A percentile compares a stretch with the other conserved stretches of the same genome.
Evolutionary conservation across 2,113 vertebrate genomes (phyloP).

Genomic region (Hyla sarda): DNA sequence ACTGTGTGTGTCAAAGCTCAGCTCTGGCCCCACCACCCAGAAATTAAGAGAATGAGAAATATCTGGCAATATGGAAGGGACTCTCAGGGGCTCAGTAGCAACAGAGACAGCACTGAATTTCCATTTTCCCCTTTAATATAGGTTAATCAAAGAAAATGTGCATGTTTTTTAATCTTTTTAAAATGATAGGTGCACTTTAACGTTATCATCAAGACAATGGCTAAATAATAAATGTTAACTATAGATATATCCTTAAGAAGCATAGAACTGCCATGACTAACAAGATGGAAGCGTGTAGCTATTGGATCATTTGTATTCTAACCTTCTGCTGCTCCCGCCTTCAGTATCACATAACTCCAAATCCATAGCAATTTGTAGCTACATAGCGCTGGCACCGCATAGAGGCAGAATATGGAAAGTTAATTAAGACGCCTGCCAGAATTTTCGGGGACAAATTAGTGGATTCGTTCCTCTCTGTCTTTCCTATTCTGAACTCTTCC

Average conservation of each 20-base stretch:
- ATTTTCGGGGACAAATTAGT: slow-evolving; percentile 62
- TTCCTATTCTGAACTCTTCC: slow-evolving; percentile 56
- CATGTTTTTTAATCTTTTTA: too few species aligned
- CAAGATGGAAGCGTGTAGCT: background rate
- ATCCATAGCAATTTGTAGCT: slow-evolving; percentile 22
- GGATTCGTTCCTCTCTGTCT: slow-evolving; percentile 52
- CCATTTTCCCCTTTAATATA: too few species aligned
- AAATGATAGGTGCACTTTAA: too few species aligned
- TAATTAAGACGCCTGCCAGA: slow-evolving; percentile 63
- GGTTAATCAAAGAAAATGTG: too few species aligned
- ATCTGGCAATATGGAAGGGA: too few species aligned
- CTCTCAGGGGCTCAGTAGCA: too few species aligned
- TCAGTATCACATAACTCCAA: slow-evolving; percentile 29
- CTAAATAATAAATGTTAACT: background rate
- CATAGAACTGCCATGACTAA: background rate
- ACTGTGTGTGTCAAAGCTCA: too few species aligned
- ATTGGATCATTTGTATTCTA: slow-evolving; percentile 10
- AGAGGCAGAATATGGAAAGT: slow-evolving; percentile 40
- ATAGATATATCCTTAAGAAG: background rate
- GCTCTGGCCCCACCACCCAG: too few species aligned
- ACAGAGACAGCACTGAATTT: too few species aligned
- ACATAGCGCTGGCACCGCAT: slow-evolving; percentile 24
- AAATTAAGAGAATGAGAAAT: too few species aligned
- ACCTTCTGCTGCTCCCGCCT: slow-evolving; percentile 5
- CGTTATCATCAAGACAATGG: background rate